Evolutionary conservation across 1,140 invertebrate genomes (phyloP), one percentile per base, ranked within the genome.

Genomic region (Drosophila repletoides): DNA sequence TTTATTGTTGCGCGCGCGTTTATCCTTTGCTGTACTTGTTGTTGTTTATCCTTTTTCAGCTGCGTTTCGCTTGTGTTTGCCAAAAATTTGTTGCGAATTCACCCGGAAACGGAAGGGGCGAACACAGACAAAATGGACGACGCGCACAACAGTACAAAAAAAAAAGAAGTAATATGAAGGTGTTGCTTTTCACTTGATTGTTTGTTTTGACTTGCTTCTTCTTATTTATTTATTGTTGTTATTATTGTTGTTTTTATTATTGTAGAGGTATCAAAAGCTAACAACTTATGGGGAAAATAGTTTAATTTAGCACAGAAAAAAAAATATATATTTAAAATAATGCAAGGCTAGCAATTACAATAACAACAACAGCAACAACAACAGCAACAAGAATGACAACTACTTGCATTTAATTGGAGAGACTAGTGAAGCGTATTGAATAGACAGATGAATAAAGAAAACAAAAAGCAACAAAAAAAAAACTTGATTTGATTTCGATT

Each of bases 71-170:
- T 69, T 77, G 56, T 26, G 29, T 64, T 64, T 36, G 74, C 52
- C 59, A 61, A 64, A 51, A 60, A 72, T 67, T 34, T 69, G 74
- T 72, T 73, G 66, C 60, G 69, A 31, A 36, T 59, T 64, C n/a
- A n/a, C n/a, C 51, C 75, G 67, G 19, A 48, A 58, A 52, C 64
- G 70, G 74, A 79, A 72, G 33, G 22, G 28, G 36, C n/a, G 29
- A 28, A 33, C 24, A 52, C 59, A 77, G 52, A 77, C 74, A 79
- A 74, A 73, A 79, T 72, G 69, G 75, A 77, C 68, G 74, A 73
- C 52, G 38, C 71, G 67, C 40, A 53, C 60, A 29, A 46, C 31
- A 52, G 7, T n/a, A n/a, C 26, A 48, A 51, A 61, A 29, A 29
- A 67, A 24, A 55, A n/a, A n/a, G n/a, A n/a, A n/a, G n/a, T n/a